Conservation (phyloP, 2,888 invertebrate species). For the Amphipyra berbera region DNA sequence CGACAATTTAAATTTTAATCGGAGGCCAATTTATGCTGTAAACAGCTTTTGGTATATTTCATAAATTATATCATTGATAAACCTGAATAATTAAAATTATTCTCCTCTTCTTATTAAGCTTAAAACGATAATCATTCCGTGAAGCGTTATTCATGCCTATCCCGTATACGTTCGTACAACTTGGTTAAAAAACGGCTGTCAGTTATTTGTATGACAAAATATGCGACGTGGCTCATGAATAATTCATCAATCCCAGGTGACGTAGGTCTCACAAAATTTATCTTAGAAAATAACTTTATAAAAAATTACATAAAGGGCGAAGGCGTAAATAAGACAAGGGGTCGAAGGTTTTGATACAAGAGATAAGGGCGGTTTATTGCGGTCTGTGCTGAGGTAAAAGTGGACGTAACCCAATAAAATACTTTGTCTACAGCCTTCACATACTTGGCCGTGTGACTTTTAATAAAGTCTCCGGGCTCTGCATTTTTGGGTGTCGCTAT, state of each 20-base stretch:
- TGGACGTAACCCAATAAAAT: constrained; percentile 71
- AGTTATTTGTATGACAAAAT: constrained; percentile 70
- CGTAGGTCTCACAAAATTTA: constrained; percentile 70
- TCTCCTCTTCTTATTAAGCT: constrained; percentile 1
- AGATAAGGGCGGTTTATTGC: constrained; percentile 74
- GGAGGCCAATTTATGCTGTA: not conserved
- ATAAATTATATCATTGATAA: not conserved
- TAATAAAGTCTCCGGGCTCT: constrained; percentile 63
- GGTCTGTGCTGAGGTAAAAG: constrained; percentile 61
- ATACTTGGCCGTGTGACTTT: constrained; percentile 67
- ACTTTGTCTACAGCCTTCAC: constrained; percentile 66
- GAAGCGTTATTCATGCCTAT: constrained; percentile 11
- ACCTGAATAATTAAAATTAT: not conserved
- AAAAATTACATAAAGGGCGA: constrained; percentile 36
- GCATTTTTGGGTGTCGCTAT: constrained; percentile 54
- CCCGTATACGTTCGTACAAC: constrained; percentile 34
- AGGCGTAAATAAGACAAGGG: constrained; percentile 58
- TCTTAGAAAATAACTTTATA: constrained; percentile 63
- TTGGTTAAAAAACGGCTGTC: constrained; percentile 63
- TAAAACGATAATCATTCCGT: constrained; percentile 15
- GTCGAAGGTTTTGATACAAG: constrained; percentile 70
- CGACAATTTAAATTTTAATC: not conserved
- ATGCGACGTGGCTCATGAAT: constrained; percentile 69
- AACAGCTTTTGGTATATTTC: not conserved
- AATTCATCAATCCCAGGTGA: constrained; percentile 71